Conservation (phyloP, 2,888 invertebrate species). For the Panzeria rudis region DNA sequence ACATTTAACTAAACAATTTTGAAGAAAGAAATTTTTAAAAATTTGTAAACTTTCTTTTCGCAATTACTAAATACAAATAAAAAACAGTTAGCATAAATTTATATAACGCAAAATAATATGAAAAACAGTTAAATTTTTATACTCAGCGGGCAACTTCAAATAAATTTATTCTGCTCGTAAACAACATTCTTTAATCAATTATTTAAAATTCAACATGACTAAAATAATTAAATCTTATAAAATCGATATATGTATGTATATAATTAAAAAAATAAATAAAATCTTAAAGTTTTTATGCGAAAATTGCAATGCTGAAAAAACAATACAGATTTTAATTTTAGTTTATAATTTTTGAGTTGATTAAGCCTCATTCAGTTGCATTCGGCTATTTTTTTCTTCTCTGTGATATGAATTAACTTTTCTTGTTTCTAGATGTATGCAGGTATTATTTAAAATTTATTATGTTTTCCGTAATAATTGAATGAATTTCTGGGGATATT, state of each 20-base stretch:
- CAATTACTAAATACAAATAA: conserved; percentile 4
- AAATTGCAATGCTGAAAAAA: neutral
- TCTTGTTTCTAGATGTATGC: neutral
- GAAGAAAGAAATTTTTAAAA: neutral
- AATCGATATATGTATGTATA: neutral
- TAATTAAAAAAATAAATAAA: neutral
- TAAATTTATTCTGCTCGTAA: conserved; percentile 1
- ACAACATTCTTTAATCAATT: neutral
- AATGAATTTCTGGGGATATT: conserved; percentile 11
- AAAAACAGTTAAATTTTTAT: conserved; percentile 22
- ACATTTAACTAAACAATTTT: conserved; percentile 25
- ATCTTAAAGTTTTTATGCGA: neutral
- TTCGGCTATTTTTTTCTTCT: neutral
- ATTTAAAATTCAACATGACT: neutral
- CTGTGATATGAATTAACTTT: neutral
- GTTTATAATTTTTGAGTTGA: neutral
- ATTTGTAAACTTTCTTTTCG: conserved; percentile 15
- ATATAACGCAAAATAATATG: neutral
- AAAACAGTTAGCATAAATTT: neutral
- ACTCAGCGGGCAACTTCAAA: conserved; percentile 24
- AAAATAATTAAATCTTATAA: neutral
- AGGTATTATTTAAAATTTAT: conserved; percentile 36
- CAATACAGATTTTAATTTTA: neutral
- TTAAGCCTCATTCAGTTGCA: neutral
- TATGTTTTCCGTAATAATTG: conserved; percentile 49